Evolutionary conservation across 1,140 invertebrate species (phyloP).

Genomic region (Ctenoplectra terminalis): DNA sequence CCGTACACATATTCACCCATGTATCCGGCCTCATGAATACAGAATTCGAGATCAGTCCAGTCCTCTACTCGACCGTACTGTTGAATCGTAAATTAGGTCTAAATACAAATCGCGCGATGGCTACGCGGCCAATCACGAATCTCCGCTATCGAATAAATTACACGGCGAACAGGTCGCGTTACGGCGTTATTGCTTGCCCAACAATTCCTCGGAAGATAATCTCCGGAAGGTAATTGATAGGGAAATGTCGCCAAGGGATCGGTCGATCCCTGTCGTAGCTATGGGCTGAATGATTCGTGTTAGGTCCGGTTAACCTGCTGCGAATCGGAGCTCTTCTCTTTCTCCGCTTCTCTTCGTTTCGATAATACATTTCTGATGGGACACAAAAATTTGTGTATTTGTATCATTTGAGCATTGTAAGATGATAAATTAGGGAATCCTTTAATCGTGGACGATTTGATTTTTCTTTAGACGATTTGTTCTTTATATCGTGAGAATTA

Average conservation of each 20-base stretch:
- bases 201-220: constrained; percentile 27
- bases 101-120: constrained; percentile 39
- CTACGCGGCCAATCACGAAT: constrained; percentile 27
- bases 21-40: constrained; percentile 23
- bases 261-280: not conserved
- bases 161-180: constrained; percentile 8
- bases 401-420: not conserved
- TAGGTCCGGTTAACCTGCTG: not conserved
- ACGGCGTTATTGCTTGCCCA: constrained; percentile 7
- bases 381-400: too few species aligned
- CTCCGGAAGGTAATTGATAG: constrained; percentile 13
- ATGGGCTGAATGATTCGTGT: not conserved
- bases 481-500: too few species aligned
- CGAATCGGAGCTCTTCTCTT: not conserved
- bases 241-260: not conserved
- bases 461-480: too few species aligned
- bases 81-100: constrained; percentile 53
- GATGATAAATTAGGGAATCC: too few species aligned
- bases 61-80: not conserved
- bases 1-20: not conserved
- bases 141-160: constrained; percentile 53
- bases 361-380: too few species aligned
- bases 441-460: too few species aligned
- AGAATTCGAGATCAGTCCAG: constrained; percentile 26
- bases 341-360: not conserved